Evolutionary conservation across 2,888 invertebrate species (phyloP), one percentile per base, ranked within the genome.

Genomic region (Auanema sp.): DNA sequence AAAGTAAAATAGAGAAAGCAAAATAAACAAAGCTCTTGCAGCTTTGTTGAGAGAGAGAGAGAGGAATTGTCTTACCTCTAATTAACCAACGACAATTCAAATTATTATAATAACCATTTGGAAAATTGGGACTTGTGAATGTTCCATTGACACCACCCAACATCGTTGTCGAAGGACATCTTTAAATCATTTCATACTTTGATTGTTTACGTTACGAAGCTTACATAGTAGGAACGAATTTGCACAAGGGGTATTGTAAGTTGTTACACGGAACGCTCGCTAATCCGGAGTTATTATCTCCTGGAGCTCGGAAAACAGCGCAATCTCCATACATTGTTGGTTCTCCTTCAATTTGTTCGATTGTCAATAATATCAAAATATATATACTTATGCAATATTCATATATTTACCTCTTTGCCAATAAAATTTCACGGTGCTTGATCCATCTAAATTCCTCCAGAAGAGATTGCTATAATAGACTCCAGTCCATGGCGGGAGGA

Each of bases 401-500:
- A 33, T 33, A 3, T 33, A 33, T 33, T 33, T 33, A 33, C 33
- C 33, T 33, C 4, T 8, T 33, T 33, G 33, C 33, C 33, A 33
- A 33, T 33, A 33, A 33, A 33, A 33, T 33, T 33, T 33, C 4
- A 33, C 3, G 8, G 33, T 33, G 33, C 33, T 33, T 33, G 33
- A 33, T 33, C 33, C 33, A 33, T 33, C 33, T 33, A 33, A 33
- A 8, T 33, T 33, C 8, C 33, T 33, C 33, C 33, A 33, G 33
- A 33, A 33, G 8, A 33, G 33, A 33, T 33, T 33, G 8, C 33
- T 33, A 33, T 33, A 47, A 47, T 47, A 18, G 3, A 21, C 10
- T 47, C 47, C 47, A 21, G 47, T 47, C 47, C 47, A 47, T 16
- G 47, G 47, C 16, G 47, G 47, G 10, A 47, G 47, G 10, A 10